Conservation (phyloP, 2,888 invertebrate species). For the Thysanoteuthis rhombus region DNA sequence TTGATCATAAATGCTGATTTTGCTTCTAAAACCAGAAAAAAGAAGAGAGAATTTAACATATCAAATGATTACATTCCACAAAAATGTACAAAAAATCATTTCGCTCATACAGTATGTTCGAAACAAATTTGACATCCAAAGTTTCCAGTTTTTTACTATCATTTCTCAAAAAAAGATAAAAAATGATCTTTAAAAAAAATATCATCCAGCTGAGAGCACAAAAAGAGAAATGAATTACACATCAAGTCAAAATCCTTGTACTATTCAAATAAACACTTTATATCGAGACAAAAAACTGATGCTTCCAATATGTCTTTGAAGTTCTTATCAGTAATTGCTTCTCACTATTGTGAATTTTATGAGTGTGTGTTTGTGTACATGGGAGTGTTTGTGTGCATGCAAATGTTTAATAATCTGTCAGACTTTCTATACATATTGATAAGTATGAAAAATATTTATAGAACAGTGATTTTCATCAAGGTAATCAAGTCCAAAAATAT, state of each 20-base stretch:
- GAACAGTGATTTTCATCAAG: no score
- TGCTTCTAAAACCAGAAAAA: no score
- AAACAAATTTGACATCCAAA: neutral
- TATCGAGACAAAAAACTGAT: neutral
- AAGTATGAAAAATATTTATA: no score
- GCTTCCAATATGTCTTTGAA: no score
- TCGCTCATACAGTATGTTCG: neutral
- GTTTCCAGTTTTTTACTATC: neutral
- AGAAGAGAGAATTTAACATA: neutral
- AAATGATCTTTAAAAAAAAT: neutral
- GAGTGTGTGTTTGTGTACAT: no score
- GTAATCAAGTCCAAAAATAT: no score
- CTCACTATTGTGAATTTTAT: no score
- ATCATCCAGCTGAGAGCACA: neutral
- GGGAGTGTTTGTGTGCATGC: no score
- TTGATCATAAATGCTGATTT: no score
- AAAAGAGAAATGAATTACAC: neutral
- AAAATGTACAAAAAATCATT: neutral
- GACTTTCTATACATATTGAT: no score
- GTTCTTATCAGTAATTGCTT: no score
- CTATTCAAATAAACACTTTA: neutral
- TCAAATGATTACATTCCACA: neutral
- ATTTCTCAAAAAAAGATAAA: neutral
- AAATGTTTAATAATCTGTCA: no score
- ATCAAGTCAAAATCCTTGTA: neutral